phyloP scores from a whole-genome alignment of 2,113 vertebrate genomes.

The Leptodactylus fuscus region DNA sequence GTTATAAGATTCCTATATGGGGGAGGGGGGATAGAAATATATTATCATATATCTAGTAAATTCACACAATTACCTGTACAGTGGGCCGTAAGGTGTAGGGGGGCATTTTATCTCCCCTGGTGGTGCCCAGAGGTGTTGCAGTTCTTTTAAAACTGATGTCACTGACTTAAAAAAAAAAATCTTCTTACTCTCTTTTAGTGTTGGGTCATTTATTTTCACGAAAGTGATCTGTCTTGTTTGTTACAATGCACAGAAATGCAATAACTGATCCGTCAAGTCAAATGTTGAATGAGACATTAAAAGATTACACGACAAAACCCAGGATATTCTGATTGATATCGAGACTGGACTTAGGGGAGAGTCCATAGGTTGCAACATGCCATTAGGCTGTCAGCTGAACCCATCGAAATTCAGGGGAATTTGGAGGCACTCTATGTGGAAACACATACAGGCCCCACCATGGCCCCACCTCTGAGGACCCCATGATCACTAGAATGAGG shows the following conservation, averaged over 20 bases:
- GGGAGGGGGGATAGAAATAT: constrained; percentile 16
- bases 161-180: constrained; percentile 34
- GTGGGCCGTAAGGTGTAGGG: constrained; percentile 29
- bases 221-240: background rate
- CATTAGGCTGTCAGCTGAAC: no score
- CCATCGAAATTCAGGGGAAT: no score
- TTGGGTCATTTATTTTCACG: constrained; percentile 43
- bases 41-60: constrained; percentile 28
- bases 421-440: no score
- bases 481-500: no score
- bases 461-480: no score
- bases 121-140: constrained; percentile 18
- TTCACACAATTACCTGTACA: constrained; percentile 40
- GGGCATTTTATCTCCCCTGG: constrained; percentile 10
- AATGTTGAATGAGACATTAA: constrained; percentile 25
- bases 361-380: no score
- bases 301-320: no score
- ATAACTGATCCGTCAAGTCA: constrained; percentile 20
- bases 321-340: no score
- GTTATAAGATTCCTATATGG: constrained; percentile 9
- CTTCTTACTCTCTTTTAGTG: constrained; percentile 49
- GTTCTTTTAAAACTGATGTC: constrained; percentile 57
- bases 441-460: no score
- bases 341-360: no score
- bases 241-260: constrained; percentile 7